Base-by-base conservation (phyloP, 2,888 invertebrate genomes). In the Andrena fulva region DNA sequence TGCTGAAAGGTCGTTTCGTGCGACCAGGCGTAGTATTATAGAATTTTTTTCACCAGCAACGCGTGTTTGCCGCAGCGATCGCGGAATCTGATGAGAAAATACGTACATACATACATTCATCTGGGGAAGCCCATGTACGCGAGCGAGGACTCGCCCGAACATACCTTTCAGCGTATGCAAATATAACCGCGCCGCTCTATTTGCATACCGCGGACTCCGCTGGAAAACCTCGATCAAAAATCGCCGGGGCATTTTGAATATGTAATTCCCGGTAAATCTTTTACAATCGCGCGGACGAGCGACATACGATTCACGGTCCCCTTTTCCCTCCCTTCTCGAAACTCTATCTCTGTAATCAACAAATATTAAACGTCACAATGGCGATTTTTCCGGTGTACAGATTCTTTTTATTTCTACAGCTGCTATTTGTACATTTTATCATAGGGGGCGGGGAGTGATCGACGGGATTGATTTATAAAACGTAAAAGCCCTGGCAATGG, bases 171-270 rank as follows among this genome's bases (percentile, higher is more conserved):
- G 74, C 86, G 74, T 82, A 90, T 90, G 91, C 89, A 91, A 91
- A 91, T 91, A 89, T 73, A 81, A 85, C 78, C 80, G 83, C 68
- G 78, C 63, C 31, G 64, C 74, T 78, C 72, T 86, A 91, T 91
- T 91, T 91, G 87, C 91, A 90, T 91, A 89, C 87, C 90, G 79
- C 85, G 86, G 80, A 87, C 86, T 89, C 85, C 84, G 77, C 78
- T 85, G 84, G 85, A 87, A 89, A 91, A 87, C 85, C 85, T 80
- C 87, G 87, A 85, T 84, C 85, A 84, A 88, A 90, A 90, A 89
- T 85, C 87, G 80, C 29, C 64, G 72, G 54, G 72, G 54, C 75
- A 80, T 85, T 87, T 87, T 87, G 87, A 89, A 89, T 89, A 66
- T 60, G 80, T 88, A 87, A 89, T 85, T 52, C 33, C 50, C 50